Evolutionary conservation across 2,888 invertebrate genomes (phyloP), one percentile per base, ranked within the genome.

Genomic region (Drosophila subquinaria): DNA sequence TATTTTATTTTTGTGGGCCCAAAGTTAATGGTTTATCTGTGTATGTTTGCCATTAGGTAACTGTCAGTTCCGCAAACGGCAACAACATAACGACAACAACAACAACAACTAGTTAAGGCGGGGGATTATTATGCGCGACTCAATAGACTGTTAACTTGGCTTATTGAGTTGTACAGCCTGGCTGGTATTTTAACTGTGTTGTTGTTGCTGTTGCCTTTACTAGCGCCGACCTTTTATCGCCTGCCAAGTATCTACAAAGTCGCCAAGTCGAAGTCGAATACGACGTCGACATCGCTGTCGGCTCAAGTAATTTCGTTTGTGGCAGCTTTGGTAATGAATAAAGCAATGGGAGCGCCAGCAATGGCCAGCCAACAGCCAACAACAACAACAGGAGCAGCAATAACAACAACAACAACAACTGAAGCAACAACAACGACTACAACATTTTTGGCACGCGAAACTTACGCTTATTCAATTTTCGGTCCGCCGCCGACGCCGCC

Each of bases 41-140:
- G 79, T 79, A 83, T 88, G 90, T 84, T 90, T 88, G 90, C 83
- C 83, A 87, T 90, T 90, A 87, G 87, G 86, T 89, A 86, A 89
- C 86, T 86, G 90, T 85, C 90, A 90, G 91, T 82, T 88, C 89
- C 74, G 81, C 69, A 77, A 73, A 62, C 53, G 55, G 27, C 48
- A 45, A 38, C 59, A 59, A 48, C 48, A 56, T 36, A 59, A 74
- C 52, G 52, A 53, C 42, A 62, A 51, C 57, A 53, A 57, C 45
- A 60, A 47, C 45, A 60, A 47, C 10, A 43, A 30, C 27, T 8
- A 48, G 17, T 57, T 48, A 8, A 8, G 42, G 27, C 30, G 30
- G 13, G 36, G 48, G 63, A 33, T 69, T 77, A 73, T 77, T 77
- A 77, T 77, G 78, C 78, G 78, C 73, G 60, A 68, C 68, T 83